Evolutionary conservation across 2,888 invertebrate species (phyloP).

Genomic region (Eulithis prunata): DNA sequence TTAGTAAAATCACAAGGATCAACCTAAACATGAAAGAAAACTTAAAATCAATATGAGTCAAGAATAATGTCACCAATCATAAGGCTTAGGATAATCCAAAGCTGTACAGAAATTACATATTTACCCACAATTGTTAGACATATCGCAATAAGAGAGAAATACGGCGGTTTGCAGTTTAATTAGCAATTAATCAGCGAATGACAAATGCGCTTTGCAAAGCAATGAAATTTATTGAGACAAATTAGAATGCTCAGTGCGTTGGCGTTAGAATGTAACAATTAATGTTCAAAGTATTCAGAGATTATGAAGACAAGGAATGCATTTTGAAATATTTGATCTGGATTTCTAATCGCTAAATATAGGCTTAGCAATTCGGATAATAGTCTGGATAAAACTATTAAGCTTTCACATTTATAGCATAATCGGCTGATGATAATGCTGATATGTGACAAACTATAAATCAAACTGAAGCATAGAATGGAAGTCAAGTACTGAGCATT

Average conservation of each 20-base stretch:
- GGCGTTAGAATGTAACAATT: conserved; percentile 27
- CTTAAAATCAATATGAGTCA: no score
- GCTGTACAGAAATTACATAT: conserved; percentile 59
- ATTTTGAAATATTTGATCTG: conserved; percentile 18
- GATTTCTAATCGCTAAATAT: conserved; percentile 8
- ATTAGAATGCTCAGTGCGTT: conserved; percentile 26
- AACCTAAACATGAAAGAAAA: no score
- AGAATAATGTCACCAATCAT: background rate
- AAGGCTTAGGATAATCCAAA: conserved; percentile 38
- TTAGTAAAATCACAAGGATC: no score
- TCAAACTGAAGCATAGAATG: no score
- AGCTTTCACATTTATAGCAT: no score
- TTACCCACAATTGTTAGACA: conserved; percentile 61
- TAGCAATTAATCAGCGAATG: conserved; percentile 38
- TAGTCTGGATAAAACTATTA: background rate
- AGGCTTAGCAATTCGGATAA: conserved; percentile 6
- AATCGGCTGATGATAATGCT: no score
- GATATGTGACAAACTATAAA: no score
- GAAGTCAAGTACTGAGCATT: background rate
- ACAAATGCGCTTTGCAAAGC: conserved; percentile 27
- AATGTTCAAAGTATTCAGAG: conserved; percentile 17
- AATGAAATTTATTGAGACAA: conserved; percentile 30
- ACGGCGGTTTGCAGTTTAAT: conserved; percentile 34
- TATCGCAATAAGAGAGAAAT: conserved; percentile 33
- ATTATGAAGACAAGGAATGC: conserved; percentile 16